These are phyloP conservation scores for Pterocles orientalis DNA, from an alignment of 2,113 vertebrate genomes.

Conservation along the genomic window DNA sequence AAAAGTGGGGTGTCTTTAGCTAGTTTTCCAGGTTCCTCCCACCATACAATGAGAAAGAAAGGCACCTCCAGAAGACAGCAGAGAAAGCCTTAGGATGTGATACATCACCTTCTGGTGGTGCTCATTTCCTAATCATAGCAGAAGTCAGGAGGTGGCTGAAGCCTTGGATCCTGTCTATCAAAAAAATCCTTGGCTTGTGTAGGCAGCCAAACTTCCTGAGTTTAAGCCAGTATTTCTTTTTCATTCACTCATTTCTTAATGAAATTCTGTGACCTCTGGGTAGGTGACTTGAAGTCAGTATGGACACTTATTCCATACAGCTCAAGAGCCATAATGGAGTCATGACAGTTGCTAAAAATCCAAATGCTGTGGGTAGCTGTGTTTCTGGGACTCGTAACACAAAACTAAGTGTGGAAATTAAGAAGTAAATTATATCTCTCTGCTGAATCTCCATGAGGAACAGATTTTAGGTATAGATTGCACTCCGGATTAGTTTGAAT, in stretches of 20 bases:
- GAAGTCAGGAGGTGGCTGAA: not conserved
- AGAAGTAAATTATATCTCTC: not conserved
- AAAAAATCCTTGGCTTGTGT: not conserved
- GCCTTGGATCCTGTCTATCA: not conserved
- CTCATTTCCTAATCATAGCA: not conserved
- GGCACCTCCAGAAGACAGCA: not conserved
- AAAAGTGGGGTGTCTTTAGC: not conserved
- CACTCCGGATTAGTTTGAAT: not conserved
- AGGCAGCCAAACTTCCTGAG: not conserved
- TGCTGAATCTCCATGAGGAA: not conserved
- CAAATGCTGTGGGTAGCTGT: not conserved
- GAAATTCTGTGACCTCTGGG: not conserved
- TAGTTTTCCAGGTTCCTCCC: not conserved
- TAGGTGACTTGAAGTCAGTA: not conserved
- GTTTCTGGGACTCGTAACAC: not conserved
- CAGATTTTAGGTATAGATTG: not conserved
- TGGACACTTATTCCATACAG: not conserved
- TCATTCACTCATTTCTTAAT: not conserved
- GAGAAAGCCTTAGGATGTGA: not conserved
- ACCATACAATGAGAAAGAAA: not conserved
- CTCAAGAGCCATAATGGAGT: not conserved
- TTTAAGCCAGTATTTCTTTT: not conserved
- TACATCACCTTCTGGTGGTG: not conserved
- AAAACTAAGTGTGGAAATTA: not conserved
- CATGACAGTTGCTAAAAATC: not conserved